These are phyloP conservation scores for Momotus momota DNA, from an alignment of 2,797 vertebrate genomes.

Conservation along the genomic window DNA sequence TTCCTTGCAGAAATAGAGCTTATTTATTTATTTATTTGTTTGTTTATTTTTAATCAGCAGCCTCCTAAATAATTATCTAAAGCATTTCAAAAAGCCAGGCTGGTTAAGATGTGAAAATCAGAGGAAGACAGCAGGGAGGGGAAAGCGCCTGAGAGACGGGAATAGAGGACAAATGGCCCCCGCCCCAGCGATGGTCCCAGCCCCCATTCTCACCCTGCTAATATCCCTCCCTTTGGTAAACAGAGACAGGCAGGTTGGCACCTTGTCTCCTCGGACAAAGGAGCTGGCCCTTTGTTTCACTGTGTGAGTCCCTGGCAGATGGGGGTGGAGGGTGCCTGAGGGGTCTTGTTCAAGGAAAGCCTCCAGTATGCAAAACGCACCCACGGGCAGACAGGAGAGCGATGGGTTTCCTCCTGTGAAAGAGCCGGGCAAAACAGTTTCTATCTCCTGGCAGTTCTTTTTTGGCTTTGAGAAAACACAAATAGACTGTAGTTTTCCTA, in stretches of 20 bases:
- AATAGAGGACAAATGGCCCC: slow-evolving; percentile 65
- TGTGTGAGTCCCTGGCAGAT: slow-evolving; percentile 51
- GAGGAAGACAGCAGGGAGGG: neutral
- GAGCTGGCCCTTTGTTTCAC: slow-evolving; percentile 59
- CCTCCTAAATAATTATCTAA: neutral
- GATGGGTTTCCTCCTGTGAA: neutral
- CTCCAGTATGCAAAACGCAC: slow-evolving; percentile 39
- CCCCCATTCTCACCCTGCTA: slow-evolving; percentile 67
- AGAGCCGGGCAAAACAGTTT: neutral
- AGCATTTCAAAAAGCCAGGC: slow-evolving; percentile 20
- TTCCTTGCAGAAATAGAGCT: neutral
- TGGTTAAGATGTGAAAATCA: neutral
- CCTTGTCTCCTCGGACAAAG: slow-evolving; percentile 70
- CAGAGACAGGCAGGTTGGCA: slow-evolving; percentile 72
- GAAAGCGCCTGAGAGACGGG: slow-evolving; percentile 10
- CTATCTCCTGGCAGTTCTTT: neutral
- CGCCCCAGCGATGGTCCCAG: slow-evolving; percentile 15
- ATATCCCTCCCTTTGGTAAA: slow-evolving; percentile 66
- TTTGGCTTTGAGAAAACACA: neutral
- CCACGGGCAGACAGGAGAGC: slow-evolving; percentile 1
- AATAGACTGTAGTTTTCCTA: neutral
- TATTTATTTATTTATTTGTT: neutral
- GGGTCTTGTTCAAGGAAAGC: slow-evolving; percentile 65
- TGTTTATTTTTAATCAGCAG: neutral
- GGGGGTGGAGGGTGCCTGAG: slow-evolving; percentile 55